A percentile compares a stretch with the other conserved stretches of the same genome.
Conservation (phyloP, 2,113 vertebrate species). For the Rhagologus leucostigma region DNA sequence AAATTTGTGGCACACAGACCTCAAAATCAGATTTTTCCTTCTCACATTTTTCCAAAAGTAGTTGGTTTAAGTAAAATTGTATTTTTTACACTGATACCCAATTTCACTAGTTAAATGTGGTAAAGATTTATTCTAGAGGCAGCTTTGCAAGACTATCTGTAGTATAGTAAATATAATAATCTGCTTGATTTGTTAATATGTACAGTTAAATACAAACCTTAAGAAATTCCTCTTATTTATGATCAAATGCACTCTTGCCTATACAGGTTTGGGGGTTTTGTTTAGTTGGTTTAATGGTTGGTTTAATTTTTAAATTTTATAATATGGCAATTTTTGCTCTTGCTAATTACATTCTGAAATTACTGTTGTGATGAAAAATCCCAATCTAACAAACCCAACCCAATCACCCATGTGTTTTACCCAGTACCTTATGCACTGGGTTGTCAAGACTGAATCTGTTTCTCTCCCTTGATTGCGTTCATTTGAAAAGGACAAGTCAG, state of each 20-base stretch:
- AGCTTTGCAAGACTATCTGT: neutral
- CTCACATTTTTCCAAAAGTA: neutral
- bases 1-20: neutral
- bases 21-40: neutral
- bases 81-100: neutral
- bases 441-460: neutral
- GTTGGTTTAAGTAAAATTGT: neutral
- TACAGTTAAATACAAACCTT: neutral
- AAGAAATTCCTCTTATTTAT: neutral
- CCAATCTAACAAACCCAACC: neutral
- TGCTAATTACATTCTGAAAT: neutral
- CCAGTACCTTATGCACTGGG: neutral
- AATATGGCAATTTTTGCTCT: neutral
- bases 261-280: neutral
- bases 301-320: neutral
- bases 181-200: neutral
- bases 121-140: neutral
- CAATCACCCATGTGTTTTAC: neutral
- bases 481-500: neutral
- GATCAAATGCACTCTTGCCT: neutral
- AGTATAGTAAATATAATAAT: neutral
- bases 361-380: neutral
- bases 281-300: rapidly evolving
- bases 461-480: neutral
- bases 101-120: neutral